phyloP scores from a whole-genome alignment of 1,140 invertebrate species.

The Muscidifurax raptorellus region DNA sequence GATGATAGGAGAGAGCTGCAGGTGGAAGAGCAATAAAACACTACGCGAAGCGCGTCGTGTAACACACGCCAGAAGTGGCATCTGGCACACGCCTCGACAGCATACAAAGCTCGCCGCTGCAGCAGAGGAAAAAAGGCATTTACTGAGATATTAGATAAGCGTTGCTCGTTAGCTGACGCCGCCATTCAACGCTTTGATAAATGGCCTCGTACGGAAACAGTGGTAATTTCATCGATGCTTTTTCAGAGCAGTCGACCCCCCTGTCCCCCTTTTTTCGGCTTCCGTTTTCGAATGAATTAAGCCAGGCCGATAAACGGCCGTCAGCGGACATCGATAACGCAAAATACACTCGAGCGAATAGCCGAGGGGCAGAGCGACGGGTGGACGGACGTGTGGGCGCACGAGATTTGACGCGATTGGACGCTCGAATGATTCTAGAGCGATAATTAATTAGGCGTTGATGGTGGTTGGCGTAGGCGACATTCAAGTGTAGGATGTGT shows the following conservation, averaged over 20 bases:
- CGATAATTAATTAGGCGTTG: constrained; percentile 4
- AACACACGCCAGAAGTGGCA: background rate
- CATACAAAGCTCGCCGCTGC: background rate
- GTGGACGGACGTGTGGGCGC: background rate
- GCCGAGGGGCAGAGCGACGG: background rate
- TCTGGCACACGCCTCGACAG: constrained; percentile 24
- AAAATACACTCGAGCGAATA: background rate
- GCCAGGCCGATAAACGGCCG: background rate
- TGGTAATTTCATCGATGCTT: background rate
- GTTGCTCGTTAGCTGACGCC: background rate
- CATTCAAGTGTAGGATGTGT: background rate
- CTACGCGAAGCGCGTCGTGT: background rate
- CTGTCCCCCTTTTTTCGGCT: background rate
- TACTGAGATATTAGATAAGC: constrained; percentile 15
- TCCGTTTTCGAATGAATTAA: background rate
- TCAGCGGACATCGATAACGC: background rate
- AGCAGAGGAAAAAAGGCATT: constrained; percentile 25
- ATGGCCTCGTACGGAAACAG: constrained; percentile 3
- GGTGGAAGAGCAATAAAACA: constrained; percentile 30
- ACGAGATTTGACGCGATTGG: background rate
- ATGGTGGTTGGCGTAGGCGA: background rate
- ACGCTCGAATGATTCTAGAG: background rate
- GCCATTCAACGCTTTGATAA: background rate
- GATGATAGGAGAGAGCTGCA: constrained; percentile 27
- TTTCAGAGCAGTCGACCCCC: background rate